Conservation (phyloP, 2,797 vertebrate genomes). For the Prionace glauca region DNA sequence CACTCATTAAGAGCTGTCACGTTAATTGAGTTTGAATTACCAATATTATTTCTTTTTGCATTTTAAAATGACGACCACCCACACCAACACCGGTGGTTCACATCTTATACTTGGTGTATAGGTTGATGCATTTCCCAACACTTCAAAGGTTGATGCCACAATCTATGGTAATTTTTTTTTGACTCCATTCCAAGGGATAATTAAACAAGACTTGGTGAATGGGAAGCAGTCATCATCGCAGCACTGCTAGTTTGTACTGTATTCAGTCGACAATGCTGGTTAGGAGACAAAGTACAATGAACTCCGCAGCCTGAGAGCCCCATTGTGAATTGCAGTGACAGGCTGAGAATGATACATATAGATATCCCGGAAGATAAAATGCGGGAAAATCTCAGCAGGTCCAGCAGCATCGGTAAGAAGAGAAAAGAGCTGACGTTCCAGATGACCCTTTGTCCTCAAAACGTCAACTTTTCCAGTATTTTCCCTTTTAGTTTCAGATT, state of each 20-base stretch:
- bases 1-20: neutral
- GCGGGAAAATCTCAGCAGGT: no score
- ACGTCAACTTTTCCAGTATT: no score
- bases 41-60: neutral
- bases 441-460: no score
- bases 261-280: conserved; percentile 51
- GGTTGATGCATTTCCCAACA: neutral
- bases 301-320: conserved; percentile 35
- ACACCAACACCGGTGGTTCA: no score
- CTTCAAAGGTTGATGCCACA: neutral
- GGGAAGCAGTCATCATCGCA: neutral
- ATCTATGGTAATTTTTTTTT: neutral
- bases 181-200: neutral
- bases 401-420: no score
- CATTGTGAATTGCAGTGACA: conserved; percentile 19
- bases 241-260: neutral
- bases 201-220: neutral
- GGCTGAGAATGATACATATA: neutral
- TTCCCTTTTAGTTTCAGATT: no score
- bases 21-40: neutral
- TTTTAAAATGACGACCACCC: neutral
- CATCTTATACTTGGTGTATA: no score
- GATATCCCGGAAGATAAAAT: no score
- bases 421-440: no score
- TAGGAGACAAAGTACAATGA: conserved; percentile 42